Evolutionary conservation across 2,113 vertebrate species (phyloP).

Genomic region (Physeter macrocephalus): DNA sequence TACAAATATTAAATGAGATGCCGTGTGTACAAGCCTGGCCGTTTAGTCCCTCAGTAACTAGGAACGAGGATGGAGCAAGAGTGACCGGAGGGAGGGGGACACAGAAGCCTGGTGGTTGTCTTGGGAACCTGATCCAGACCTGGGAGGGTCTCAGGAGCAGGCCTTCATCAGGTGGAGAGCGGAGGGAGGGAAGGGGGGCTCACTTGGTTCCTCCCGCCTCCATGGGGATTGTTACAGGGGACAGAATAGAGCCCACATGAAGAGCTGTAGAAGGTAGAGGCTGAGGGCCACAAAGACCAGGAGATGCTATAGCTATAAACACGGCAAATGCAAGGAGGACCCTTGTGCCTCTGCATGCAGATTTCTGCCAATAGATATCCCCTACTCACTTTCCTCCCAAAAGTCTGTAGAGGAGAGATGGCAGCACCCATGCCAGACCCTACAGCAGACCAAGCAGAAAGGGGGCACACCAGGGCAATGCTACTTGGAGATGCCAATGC

Average conservation of each 20-base stretch:
- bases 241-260: background rate
- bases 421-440: background rate
- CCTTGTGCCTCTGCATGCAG: background rate
- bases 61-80: background rate
- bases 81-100: background rate
- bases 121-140: background rate
- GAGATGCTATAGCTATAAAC: background rate
- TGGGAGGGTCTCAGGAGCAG: background rate
- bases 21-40: fast-evolving
- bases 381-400: background rate
- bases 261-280: background rate
- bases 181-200: too few relatives aligned
- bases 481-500: too few relatives aligned
- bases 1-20: background rate
- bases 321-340: background rate
- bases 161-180: background rate
- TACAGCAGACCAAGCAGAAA: background rate
- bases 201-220: background rate
- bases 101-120: background rate
- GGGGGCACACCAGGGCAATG: too few relatives aligned
- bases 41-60: background rate
- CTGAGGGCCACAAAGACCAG: background rate
- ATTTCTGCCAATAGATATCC: background rate
- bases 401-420: background rate
- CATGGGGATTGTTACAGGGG: background rate